phyloP scores from a whole-genome alignment of 2,888 invertebrate species.

The Pinctada fucata region DNA sequence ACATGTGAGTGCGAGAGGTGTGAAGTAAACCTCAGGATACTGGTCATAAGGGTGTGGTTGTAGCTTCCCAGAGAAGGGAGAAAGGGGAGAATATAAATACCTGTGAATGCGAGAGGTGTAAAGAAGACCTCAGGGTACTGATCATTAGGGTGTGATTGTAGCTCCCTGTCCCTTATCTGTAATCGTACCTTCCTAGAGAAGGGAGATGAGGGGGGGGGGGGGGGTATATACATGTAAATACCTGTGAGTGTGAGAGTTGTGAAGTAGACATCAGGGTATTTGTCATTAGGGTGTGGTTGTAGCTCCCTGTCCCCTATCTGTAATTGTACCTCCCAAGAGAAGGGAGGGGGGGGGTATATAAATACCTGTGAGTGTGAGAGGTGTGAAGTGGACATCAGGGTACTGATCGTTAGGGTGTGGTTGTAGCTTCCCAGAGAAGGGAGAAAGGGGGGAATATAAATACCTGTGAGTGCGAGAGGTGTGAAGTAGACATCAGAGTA shows the following conservation, averaged over 20 bases:
- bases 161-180: too few species aligned
- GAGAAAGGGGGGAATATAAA: too few species aligned
- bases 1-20: constrained; percentile 75
- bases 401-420: constrained; percentile 80
- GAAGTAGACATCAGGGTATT: constrained; percentile 84
- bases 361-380: constrained; percentile 70
- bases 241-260: constrained; percentile 74
- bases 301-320: constrained; percentile 67
- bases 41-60: constrained; percentile 78
- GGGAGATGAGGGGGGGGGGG: too few species aligned
- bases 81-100: constrained; percentile 40
- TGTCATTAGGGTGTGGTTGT: constrained; percentile 78
- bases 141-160: constrained; percentile 77
- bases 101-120: constrained; percentile 75
- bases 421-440: constrained; percentile 64
- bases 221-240: too few species aligned
- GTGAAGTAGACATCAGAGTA: constrained; percentile 84
- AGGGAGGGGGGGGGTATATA: constrained; percentile 68
- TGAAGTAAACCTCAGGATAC: constrained; percentile 83
- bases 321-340: constrained; percentile 63
- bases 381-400: constrained; percentile 83
- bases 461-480: constrained; percentile 73
- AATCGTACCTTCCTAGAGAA: constrained; percentile 64
- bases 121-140: constrained; percentile 84
- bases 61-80: constrained; percentile 61